These are phyloP conservation scores for Peromyscus eremicus DNA, from an alignment of 2,797 vertebrate genomes.

Conservation along the genomic window DNA sequence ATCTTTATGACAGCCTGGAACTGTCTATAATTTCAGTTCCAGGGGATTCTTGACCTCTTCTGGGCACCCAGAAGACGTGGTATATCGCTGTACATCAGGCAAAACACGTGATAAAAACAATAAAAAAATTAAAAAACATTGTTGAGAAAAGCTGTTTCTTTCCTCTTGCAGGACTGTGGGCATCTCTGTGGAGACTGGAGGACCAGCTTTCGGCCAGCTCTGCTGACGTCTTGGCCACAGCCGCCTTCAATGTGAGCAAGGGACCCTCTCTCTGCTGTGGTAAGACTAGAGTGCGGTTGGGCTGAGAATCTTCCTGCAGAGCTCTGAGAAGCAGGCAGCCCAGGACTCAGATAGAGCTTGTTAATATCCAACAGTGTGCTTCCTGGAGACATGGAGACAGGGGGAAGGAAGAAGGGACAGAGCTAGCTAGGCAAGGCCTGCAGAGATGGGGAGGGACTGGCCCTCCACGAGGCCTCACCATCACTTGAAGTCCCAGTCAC, in stretches of 20 bases:
- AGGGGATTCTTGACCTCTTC: background rate
- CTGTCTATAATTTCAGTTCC: background rate
- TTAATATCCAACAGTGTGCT: constrained; percentile 37
- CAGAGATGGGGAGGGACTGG: background rate
- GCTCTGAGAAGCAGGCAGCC: background rate
- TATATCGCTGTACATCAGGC: background rate
- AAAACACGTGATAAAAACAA: background rate
- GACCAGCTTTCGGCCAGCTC: background rate
- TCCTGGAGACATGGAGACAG: background rate
- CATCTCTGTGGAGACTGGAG: background rate
- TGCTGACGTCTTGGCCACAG: background rate
- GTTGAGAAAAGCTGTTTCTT: background rate
- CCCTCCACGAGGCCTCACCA: background rate
- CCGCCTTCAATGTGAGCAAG: background rate
- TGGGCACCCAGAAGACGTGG: background rate
- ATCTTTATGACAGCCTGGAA: background rate
- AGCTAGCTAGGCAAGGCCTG: background rate
- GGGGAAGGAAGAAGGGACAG: no score
- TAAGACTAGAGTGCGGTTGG: background rate
- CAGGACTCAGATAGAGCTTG: background rate
- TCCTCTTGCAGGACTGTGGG: background rate
- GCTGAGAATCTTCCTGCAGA: background rate
- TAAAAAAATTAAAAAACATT: background rate
- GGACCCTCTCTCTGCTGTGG: background rate
- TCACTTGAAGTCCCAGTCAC: background rate